Base-by-base conservation (phyloP, 2,888 invertebrate genomes). In the Sinelater perroti region DNA sequence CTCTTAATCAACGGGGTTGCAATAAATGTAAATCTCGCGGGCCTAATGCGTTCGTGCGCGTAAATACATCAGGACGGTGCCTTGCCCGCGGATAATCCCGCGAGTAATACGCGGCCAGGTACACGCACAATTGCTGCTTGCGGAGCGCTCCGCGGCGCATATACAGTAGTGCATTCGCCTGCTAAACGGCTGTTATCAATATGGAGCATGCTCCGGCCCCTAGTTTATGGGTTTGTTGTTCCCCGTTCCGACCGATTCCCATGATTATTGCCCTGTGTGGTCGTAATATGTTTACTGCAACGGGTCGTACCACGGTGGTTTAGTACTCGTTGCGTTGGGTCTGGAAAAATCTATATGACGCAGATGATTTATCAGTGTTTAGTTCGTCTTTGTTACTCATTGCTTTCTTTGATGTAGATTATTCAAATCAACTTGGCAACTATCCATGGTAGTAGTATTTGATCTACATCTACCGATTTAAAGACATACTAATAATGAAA, bases 11-110 rank as follows among this genome's bases (percentile, higher is more conserved):
- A 53, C 57, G 21, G 33, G 33, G 28, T 52, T 53, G 57, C 57
- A 58, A 53, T 58, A 58, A 58, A 53, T 58, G 57, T 53, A 58
- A 58, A 53, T 58, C 53, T 47, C 40, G 18, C n/a, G 20, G 13
- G 18, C 20, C 31, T 52, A 52, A 58, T 58, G 47, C 52, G 46
- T 47, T 52, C 52, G 52, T 47, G 33, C 36, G 40, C 42, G 52
- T 40, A 40, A 40, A 40, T 40, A 40, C 14, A 24, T 40, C 40
- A 40, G 8, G 13, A 21, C 7, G 13, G 14, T 24, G 21, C 10
- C 20, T 18, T 38, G 18, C 20, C n/a, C 38, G 11, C 21, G 20
- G 40, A 18, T 24, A 24, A 40, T 40, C 40, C 40, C 11, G 14
- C 21, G 24, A 13, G 17, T 28, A 31, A 45, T 45, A 45, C 30